Base-by-base conservation (phyloP, 2,113 vertebrate genomes). In the Suricata suricatta region DNA sequence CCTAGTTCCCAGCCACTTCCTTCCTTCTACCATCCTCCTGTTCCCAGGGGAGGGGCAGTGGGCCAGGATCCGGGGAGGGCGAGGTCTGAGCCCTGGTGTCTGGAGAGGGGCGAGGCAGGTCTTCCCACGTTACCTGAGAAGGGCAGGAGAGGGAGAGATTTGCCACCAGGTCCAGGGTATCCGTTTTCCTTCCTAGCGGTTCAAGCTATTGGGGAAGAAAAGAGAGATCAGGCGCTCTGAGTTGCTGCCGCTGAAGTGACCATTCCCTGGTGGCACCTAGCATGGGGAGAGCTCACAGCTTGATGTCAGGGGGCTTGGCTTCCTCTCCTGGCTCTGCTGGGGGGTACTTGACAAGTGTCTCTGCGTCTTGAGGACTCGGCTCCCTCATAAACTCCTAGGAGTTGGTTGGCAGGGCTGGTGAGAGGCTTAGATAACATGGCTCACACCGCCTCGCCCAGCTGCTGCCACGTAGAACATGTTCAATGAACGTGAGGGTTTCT, bases 171-270 rank as follows among this genome's bases (percentile, higher is more conserved):
- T 99, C 96, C 93, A 99, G 98, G 0, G 97, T 98, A 25, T 98
- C 97, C 0, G 98, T 98, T 98, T 99, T 99, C 96, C 98, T 98
- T 63, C 98, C 99, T 44, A 99, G 93, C 41, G 99, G 99, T 88
- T 99, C 99, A 16, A 99, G 90, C 99, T 99, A 68, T 84, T 35
- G 69, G 76, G 79, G 85, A 97, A 50, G 91, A 3, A 96, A 54
- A 92, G 88, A 89, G 89, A 97, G 77, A 77, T 2, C 0, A 33
- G 57, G 5, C 41, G 23, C 41, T 14, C 1, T 7, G 1, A 5
- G 68, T 97, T 95, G 41, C 83, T 81, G 93, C 57, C 1, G 0
- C 31, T 14, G 31, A 77, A 29, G 33, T 25, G 33, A 88, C 6
- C 60, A 29, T 21, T 44, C 68, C n/a, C 69, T 35, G 69, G 77